Conservation (phyloP, 2,113 vertebrate species). For the human region DNA sequence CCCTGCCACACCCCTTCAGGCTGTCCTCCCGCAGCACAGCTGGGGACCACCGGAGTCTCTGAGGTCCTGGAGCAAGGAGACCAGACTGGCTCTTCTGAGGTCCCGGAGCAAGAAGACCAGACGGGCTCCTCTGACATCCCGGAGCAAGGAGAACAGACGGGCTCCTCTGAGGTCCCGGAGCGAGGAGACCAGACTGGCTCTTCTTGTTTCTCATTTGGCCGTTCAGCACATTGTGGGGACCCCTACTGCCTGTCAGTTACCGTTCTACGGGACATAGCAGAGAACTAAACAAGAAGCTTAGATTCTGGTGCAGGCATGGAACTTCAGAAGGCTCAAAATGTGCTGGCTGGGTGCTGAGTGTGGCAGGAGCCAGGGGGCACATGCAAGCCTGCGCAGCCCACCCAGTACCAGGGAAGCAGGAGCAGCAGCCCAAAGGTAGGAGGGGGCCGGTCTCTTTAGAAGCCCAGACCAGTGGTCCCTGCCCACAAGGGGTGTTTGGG, state of each 20-base stretch:
- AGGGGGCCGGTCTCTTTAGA: background rate
- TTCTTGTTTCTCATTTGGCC: background rate
- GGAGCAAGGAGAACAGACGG: background rate
- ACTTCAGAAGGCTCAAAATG: background rate
- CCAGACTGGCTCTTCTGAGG: background rate
- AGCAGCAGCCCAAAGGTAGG: background rate
- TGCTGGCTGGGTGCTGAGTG: background rate
- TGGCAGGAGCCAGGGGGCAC: fast-evolving
- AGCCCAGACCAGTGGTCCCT: background rate
- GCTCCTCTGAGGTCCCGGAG: background rate
- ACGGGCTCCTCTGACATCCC: background rate
- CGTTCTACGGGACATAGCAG: background rate
- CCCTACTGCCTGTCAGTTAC: background rate
- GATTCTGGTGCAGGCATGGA: background rate
- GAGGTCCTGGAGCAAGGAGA: background rate
- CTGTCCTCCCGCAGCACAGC: fast-evolving
- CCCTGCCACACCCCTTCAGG: background rate
- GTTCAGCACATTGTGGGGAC: background rate
- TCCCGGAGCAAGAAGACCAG: background rate
- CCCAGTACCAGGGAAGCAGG: fast-evolving
- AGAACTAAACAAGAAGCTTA: background rate
- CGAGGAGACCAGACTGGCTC: background rate
- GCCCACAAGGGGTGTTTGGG: too few species aligned
- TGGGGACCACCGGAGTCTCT: background rate
- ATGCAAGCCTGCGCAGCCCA: too few species aligned